Percentiles rank a stretch among this genome's conserved stretches.
These are phyloP conservation scores for Erethizon dorsatum DNA, from an alignment of 2,797 vertebrate species.

Conservation along the genomic window DNA sequence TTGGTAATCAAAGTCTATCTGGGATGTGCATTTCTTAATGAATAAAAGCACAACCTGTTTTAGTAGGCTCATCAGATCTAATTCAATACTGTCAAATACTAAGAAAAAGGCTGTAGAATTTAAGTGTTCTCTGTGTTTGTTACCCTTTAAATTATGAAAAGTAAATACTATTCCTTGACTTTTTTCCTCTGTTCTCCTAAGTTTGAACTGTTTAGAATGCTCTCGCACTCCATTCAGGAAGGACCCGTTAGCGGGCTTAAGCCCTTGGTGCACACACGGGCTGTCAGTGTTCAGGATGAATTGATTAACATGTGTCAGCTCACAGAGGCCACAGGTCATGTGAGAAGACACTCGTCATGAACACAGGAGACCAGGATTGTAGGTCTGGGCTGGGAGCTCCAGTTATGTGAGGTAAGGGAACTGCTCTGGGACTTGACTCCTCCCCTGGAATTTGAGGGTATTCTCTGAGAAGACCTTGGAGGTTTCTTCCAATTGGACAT, in stretches of 20 bases:
- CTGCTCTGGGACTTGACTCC: neutral
- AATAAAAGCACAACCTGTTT: neutral
- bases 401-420: neutral
- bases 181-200: neutral
- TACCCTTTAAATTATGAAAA: conserved; percentile 45
- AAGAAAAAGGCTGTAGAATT: conserved; percentile 39
- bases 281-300: neutral
- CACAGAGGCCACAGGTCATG: neutral
- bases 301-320: neutral
- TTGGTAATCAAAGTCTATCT: conserved; percentile 32
- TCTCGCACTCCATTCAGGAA: neutral
- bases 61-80: neutral
- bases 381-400: neutral
- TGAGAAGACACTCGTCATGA: neutral
- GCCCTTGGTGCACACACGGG: neutral
- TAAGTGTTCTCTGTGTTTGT: neutral
- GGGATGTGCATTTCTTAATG: conserved; percentile 50
- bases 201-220: conserved; percentile 45
- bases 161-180: neutral
- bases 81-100: conserved; percentile 40
- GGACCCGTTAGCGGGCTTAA: neutral
- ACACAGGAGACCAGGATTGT: neutral
- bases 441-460: conserved; percentile 32
- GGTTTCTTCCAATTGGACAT: conserved; percentile 19
- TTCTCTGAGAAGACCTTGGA: neutral